A percentile compares a stretch with the other conserved stretches of the same genome.
Evolutionary conservation across 1,140 invertebrate species (phyloP).

Genomic region (Carcinoscorpius rotundicauda): DNA sequence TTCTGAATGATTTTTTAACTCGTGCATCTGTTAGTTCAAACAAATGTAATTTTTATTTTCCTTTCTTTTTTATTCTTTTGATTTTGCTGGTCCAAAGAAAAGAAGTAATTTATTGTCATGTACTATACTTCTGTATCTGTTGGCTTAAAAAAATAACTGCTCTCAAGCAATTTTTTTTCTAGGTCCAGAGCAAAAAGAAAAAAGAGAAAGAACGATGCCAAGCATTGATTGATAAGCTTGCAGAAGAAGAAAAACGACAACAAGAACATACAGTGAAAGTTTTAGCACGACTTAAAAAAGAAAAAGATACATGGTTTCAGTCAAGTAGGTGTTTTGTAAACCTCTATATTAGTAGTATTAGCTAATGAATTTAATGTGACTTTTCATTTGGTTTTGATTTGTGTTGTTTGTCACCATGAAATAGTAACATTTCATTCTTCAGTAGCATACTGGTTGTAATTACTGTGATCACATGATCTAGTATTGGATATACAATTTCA

Average conservation of each 20-base stretch:
- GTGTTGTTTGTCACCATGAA: neutral
- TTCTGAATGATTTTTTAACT: no score
- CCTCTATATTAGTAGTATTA: neutral
- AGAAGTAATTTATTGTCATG: no score
- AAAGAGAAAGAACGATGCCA: constrained; percentile 84
- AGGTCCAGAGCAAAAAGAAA: constrained; percentile 68
- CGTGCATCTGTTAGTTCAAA: no score
- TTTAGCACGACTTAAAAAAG: constrained; percentile 56
- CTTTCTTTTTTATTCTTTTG: no score
- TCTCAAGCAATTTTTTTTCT: constrained; percentile 3
- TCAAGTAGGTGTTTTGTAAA: constrained; percentile 36
- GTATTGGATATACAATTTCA: no score
- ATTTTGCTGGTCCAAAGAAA: no score
- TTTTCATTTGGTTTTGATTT: constrained; percentile 34
- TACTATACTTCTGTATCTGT: no score
- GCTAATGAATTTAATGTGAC: constrained; percentile 1
- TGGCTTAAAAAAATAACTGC: no score
- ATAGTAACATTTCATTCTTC: no score
- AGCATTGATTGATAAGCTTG: constrained; percentile 78
- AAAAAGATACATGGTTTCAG: constrained; percentile 88
- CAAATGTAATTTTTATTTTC: no score
- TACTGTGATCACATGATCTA: no score
- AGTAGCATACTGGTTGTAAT: no score
- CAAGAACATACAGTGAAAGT: constrained; percentile 85
- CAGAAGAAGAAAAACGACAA: constrained; percentile 86